phyloP scores from a whole-genome alignment of 1,140 invertebrate genomes.

The Rhagoletis pomonella region DNA sequence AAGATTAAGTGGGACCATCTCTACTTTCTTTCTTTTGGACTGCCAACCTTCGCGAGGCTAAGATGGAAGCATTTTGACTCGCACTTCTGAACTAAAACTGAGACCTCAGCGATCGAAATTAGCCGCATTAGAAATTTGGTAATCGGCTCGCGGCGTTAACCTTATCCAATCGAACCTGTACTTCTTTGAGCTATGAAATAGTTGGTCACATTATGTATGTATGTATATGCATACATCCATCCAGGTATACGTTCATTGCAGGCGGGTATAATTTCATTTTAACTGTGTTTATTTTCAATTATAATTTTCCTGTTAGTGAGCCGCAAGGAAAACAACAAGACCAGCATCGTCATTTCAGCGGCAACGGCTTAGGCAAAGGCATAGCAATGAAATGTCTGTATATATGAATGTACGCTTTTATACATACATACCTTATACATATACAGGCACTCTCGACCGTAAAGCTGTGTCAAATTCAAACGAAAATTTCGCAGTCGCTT shows the following conservation, averaged over 20 bases:
- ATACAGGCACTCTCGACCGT: background rate
- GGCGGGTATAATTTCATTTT: background rate
- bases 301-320: constrained; percentile 61
- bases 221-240: background rate
- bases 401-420: background rate
- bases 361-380: too few relatives aligned
- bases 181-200: too few relatives aligned
- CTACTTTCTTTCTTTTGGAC: too few relatives aligned
- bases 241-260: background rate
- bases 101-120: too few relatives aligned
- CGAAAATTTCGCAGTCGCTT: background rate
- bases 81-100: too few relatives aligned
- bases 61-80: too few relatives aligned
- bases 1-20: too few relatives aligned
- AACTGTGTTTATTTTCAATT: constrained; percentile 70
- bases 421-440: background rate
- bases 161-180: too few relatives aligned
- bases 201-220: too few relatives aligned
- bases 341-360: background rate
- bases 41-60: background rate
- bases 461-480: background rate
- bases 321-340: constrained; percentile 38
- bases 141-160: too few relatives aligned
- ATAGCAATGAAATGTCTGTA: background rate
- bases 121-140: too few relatives aligned